Evolutionary conservation across 2,888 invertebrate genomes (phyloP), one percentile per base, ranked within the genome.

Genomic region (Syrista parreyssii): DNA sequence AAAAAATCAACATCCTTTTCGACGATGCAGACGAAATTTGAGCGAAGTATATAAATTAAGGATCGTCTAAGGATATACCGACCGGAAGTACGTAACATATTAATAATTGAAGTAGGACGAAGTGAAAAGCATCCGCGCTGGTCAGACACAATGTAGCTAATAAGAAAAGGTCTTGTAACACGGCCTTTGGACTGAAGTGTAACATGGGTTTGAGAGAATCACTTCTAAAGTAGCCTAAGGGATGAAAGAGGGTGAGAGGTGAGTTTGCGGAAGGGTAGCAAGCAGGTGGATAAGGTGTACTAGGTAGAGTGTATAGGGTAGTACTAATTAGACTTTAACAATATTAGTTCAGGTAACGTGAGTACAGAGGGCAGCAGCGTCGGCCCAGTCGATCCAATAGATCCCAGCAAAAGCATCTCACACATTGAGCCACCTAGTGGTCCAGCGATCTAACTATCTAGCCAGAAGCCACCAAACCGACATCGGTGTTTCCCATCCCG

Each of bases 251-350:
- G 55, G 33, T 12, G 69, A 15, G 68, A n/a, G 32, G 36, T 76
- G 74, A 68, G 36, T 73, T 74, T 78, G 72, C 40, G 40, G 15
- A 40, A 40, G 40, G 40, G 15, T 40, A 40, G 6, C 6, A 40
- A 15, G 0, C 40, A 15, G 15, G 15, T 15, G 15, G 6, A 4
- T 15, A 40, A 40, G 40, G 40, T 40, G 15, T 15, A 40, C 15
- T 15, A 40, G 40, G 40, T 6, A 40, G 15, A 40, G 15, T 40
- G 71, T n/a, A n/a, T 9, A 31, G 68, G 81, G 81, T 80, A 80
- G 82, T 83, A 85, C 88, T 88, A 88, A 88, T 88, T 88, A 88
- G 86, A 86, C 83, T 84, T 83, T 82, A 86, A 89, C 86, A 86
- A 88, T 87, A 87, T 88, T 88, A 86, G 86, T 86, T 86, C 83